These are phyloP conservation scores for Hormiphora californensis DNA, from an alignment of 37 sponge, comb jelly and placozoan genomes.

Conservation along the genomic window DNA sequence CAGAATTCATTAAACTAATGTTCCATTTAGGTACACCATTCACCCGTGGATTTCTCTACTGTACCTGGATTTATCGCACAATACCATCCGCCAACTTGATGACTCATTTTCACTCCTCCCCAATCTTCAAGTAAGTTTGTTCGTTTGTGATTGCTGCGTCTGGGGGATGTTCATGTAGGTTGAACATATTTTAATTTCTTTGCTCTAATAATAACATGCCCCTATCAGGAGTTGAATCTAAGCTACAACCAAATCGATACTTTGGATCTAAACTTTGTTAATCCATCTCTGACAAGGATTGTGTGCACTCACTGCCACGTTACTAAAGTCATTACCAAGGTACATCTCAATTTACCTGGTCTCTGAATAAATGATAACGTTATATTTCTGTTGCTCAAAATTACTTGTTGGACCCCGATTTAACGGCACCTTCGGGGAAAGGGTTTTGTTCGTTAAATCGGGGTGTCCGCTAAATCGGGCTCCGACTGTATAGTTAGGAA, in stretches of 20 bases:
- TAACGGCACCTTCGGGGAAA: too few species aligned
- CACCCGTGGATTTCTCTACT: constrained; percentile 50
- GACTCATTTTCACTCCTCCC: constrained; percentile 47
- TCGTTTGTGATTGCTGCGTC: background rate
- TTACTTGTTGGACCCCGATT: too few species aligned
- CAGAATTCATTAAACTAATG: background rate
- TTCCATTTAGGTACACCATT: constrained; percentile 13
- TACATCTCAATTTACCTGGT: background rate
- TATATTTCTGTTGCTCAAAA: background rate
- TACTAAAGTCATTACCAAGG: constrained; percentile 12
- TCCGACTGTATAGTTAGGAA: too few species aligned
- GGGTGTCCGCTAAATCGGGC: too few species aligned
- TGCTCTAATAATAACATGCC: too few species aligned
- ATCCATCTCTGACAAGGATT: constrained; percentile 5
- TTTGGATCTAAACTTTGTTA: constrained; percentile 35
- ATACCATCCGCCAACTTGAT: constrained; percentile 28
- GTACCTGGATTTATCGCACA: constrained; percentile 26
- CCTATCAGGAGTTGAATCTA: constrained; percentile 20
- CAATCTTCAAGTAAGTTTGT: constrained; percentile 5
- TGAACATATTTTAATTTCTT: background rate
- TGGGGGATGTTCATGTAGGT: background rate
- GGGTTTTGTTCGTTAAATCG: too few species aligned
- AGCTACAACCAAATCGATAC: constrained; percentile 47
- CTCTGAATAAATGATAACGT: background rate
- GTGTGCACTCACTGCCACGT: background rate